Evolutionary conservation across 2,797 vertebrate genomes (phyloP).

Genomic region (Enteromius argenteus): DNA sequence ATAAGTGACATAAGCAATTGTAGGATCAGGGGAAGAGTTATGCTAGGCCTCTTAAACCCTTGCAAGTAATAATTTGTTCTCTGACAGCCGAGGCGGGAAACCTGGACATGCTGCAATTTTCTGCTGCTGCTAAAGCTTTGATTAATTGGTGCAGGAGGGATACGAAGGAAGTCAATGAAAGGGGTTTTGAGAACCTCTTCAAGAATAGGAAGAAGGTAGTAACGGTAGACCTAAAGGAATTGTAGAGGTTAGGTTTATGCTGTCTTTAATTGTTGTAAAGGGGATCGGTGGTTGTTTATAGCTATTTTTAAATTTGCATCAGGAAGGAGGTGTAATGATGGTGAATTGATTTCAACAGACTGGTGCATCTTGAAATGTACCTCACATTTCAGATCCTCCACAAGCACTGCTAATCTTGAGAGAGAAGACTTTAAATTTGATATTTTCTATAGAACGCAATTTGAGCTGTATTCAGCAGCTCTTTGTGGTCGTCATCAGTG

Average conservation of each 20-base stretch:
- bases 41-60: constrained; percentile 22
- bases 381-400: neutral
- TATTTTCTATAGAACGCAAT: neutral
- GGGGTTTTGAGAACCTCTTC: constrained; percentile 33
- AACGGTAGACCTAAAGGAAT: neutral
- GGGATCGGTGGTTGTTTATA: neutral
- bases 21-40: constrained; percentile 38
- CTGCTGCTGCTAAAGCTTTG: constrained; percentile 26
- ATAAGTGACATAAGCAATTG: constrained; percentile 22
- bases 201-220: constrained; percentile 2
- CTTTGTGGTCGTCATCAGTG: neutral
- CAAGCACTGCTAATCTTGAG: neutral
- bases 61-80: constrained; percentile 42
- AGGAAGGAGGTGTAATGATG: neutral
- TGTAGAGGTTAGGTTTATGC: neutral
- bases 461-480: constrained; percentile 1
- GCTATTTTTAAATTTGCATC: neutral
- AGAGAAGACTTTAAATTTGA: neutral
- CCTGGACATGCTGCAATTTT: constrained; percentile 33
- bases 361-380: neutral
- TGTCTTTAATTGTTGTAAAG: neutral
- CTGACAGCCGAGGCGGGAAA: constrained; percentile 14
- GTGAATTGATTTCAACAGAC: neutral
- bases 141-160: constrained; percentile 20
- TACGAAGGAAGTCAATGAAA: neutral